Percentiles rank a stretch among this genome's conserved stretches.
These are phyloP conservation scores for Pholis gunnellus DNA, from an alignment of 2,113 vertebrate genomes.

Conservation along the genomic window DNA sequence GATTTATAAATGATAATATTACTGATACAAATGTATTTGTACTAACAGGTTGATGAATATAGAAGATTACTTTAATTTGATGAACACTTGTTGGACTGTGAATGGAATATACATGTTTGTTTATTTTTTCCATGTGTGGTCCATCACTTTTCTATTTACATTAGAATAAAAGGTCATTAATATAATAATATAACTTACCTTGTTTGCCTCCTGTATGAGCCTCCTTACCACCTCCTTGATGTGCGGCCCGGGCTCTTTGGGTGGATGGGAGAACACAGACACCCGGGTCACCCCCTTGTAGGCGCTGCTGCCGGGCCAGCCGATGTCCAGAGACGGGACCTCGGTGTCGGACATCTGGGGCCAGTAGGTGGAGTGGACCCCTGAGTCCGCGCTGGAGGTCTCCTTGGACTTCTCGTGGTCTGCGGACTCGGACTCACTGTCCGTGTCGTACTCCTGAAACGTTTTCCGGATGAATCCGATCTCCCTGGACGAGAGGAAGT, in stretches of 20 bases:
- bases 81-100: too few relatives aligned
- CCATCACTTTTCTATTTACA: not conserved
- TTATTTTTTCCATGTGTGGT: too few relatives aligned
- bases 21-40: too few relatives aligned
- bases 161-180: not conserved
- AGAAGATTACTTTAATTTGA: too few relatives aligned
- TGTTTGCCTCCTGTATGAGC: conserved; percentile 91
- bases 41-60: too few relatives aligned
- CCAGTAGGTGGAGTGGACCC: conserved; percentile 91
- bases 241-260: conserved; percentile 90
- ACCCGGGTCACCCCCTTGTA: conserved; percentile 92
- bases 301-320: conserved; percentile 88
- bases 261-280: conserved; percentile 91
- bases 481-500: conserved; percentile 91
- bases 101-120: too few relatives aligned
- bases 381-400: conserved; percentile 73
- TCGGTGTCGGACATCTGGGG: conserved; percentile 94
- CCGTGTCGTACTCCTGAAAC: conserved; percentile 83
- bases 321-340: conserved; percentile 92
- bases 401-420: conserved; percentile 68
- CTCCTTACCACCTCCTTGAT: conserved; percentile 93
- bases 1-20: too few relatives aligned
- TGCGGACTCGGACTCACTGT: conserved; percentile 72
- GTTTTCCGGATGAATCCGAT: conserved; percentile 80
- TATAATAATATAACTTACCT: conserved; percentile 81